These are phyloP conservation scores for Amphiprion percula DNA, from an alignment of 2,113 vertebrate genomes.

Conservation along the genomic window DNA sequence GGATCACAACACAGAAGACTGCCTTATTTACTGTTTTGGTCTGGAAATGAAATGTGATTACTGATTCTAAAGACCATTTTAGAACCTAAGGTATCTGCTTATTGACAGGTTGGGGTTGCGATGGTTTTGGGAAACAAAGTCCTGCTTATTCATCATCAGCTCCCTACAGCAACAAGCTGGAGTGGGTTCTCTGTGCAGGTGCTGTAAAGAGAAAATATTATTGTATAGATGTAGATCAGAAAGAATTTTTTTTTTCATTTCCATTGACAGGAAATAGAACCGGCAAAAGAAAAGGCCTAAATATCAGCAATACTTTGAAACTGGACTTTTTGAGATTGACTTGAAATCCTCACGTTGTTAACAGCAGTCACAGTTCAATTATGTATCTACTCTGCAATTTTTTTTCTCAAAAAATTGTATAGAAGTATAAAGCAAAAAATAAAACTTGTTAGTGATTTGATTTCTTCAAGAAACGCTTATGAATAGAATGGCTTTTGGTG, in stretches of 20 bases:
- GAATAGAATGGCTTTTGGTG: slow-evolving; percentile 30
- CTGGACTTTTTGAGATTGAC: slow-evolving; percentile 3
- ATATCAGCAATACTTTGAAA: slow-evolving; percentile 61
- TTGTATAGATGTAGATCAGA: slow-evolving; percentile 16
- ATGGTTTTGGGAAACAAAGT: slow-evolving; percentile 11
- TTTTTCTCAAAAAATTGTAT: slow-evolving; percentile 36
- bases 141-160: not conserved
- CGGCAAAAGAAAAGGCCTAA: not conserved
- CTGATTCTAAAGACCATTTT: not conserved
- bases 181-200: slow-evolving; percentile 4
- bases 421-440: slow-evolving; percentile 39
- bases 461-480: not conserved
- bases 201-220: not conserved
- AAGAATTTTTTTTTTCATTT: not conserved
- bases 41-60: not conserved
- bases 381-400: slow-evolving; percentile 21
- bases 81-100: slow-evolving; percentile 19
- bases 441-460: slow-evolving; percentile 2
- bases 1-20: not conserved
- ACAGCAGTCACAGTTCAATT: slow-evolving; percentile 25
- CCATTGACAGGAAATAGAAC: not conserved
- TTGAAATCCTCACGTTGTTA: slow-evolving; percentile 20
- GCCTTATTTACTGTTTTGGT: slow-evolving; percentile 37
- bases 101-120: not conserved
- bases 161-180: slow-evolving; percentile 5